A percentile compares a stretch with the other conserved stretches of the same genome.
These are phyloP conservation scores for Tychaedon coryphoeus DNA, from an alignment of 2,113 vertebrate species.

Conservation along the genomic window DNA sequence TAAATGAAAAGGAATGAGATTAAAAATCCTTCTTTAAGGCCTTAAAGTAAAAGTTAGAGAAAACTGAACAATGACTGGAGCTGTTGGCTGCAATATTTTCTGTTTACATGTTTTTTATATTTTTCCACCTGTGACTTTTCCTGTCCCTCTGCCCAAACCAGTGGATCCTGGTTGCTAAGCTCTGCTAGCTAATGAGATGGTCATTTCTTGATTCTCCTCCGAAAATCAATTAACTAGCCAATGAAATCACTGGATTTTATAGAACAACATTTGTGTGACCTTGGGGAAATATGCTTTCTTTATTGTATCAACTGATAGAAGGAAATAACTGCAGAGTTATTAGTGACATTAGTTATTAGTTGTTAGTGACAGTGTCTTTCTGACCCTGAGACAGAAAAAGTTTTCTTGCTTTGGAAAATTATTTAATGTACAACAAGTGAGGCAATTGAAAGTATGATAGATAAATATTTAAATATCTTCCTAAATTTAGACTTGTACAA, in stretches of 20 bases:
- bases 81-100: neutral
- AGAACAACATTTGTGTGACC: neutral
- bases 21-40: neutral
- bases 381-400: neutral
- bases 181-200: neutral
- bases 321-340: neutral
- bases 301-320: neutral
- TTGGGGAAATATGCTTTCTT: neutral
- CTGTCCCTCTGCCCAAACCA: neutral
- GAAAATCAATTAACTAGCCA: constrained; percentile 10
- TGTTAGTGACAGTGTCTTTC: neutral
- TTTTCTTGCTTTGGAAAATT: neutral
- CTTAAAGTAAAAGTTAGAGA: neutral
- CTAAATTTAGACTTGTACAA: neutral
- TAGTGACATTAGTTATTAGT: too few species aligned
- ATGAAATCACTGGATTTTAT: neutral
- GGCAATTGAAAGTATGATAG: neutral
- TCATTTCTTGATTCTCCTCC: neutral
- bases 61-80: neutral
- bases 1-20: constrained; percentile 18
- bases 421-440: neutral
- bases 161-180: neutral
- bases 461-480: constrained; percentile 3
- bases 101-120: neutral
- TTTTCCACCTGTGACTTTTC: neutral